phyloP scores from a whole-genome alignment of 2,113 vertebrate species.

The Mirza zaza region DNA sequence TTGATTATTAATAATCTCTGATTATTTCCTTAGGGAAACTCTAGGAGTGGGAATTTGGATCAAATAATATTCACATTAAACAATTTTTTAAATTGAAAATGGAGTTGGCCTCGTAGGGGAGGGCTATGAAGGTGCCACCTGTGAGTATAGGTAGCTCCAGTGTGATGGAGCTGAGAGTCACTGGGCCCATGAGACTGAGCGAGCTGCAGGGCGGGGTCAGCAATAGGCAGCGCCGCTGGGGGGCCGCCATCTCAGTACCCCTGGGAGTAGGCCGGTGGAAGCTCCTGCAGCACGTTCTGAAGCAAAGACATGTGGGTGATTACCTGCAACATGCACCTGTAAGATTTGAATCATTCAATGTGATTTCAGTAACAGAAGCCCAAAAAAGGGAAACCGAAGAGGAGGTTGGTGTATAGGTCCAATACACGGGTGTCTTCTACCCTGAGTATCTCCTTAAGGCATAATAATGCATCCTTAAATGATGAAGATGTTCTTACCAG shows the following conservation, averaged over 20 bases:
- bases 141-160: too few species aligned
- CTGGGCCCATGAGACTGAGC: too few species aligned
- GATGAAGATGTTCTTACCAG: too few species aligned
- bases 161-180: too few species aligned
- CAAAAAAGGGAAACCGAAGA: slow-evolving; percentile 79
- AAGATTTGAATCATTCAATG: slow-evolving; percentile 93
- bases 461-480: too few species aligned
- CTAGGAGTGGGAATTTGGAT: background rate
- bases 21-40: background rate
- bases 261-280: too few species aligned
- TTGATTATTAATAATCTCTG: background rate
- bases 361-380: slow-evolving; percentile 88
- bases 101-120: too few species aligned
- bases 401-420: slow-evolving; percentile 89
- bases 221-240: too few species aligned
- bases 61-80: background rate
- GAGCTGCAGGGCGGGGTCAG: too few species aligned
- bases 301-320: slow-evolving; percentile 89
- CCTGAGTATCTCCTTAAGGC: slow-evolving; percentile 92
- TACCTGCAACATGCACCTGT: slow-evolving; percentile 92
- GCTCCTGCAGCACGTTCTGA: slow-evolving; percentile 87
- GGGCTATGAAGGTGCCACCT: too few species aligned
- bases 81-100: too few species aligned
- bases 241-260: too few species aligned
- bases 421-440: slow-evolving; percentile 91